Conservation (phyloP, 2,113 vertebrate genomes). For the Hemicordylus capensis region DNA sequence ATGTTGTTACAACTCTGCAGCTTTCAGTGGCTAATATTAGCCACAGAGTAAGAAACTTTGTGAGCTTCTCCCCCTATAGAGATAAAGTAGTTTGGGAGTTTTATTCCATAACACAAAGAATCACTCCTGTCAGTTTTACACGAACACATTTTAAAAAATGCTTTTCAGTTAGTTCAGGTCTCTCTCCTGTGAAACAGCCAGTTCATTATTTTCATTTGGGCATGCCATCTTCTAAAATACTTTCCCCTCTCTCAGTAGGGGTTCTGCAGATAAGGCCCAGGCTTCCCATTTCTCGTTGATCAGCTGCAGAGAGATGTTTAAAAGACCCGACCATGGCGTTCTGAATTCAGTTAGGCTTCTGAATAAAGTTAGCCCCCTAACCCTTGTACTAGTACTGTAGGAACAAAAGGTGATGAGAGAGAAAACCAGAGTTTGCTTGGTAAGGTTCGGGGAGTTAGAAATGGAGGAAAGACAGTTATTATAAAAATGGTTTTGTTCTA, state of each 20-base stretch:
- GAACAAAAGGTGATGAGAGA: rapidly evolving
- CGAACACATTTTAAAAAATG: not conserved
- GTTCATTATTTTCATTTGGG: not conserved
- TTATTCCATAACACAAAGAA: not conserved
- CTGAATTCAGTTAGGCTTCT: not conserved
- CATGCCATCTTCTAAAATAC: not conserved
- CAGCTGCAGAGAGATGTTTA: not conserved
- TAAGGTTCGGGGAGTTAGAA: not conserved
- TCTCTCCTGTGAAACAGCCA: not conserved
- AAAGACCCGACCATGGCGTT: not conserved
- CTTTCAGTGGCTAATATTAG: not conserved
- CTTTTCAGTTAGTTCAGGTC: rapidly evolving
- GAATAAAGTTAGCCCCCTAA: not conserved
- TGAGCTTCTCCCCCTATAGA: not conserved
- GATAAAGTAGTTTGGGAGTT: not conserved
- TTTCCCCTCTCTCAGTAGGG: rapidly evolving
- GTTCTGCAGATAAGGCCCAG: not conserved
- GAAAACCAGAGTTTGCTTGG: rapidly evolving
- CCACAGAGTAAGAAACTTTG: not conserved
- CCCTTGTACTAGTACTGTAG: rapidly evolving
- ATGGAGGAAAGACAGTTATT: not conserved
- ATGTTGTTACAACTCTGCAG: not conserved
- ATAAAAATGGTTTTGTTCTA: not conserved
- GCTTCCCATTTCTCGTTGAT: rapidly evolving
- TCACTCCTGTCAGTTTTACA: not conserved